Base-by-base conservation (phyloP, 2,888 invertebrate species). In the Leptopilina myrica region DNA sequence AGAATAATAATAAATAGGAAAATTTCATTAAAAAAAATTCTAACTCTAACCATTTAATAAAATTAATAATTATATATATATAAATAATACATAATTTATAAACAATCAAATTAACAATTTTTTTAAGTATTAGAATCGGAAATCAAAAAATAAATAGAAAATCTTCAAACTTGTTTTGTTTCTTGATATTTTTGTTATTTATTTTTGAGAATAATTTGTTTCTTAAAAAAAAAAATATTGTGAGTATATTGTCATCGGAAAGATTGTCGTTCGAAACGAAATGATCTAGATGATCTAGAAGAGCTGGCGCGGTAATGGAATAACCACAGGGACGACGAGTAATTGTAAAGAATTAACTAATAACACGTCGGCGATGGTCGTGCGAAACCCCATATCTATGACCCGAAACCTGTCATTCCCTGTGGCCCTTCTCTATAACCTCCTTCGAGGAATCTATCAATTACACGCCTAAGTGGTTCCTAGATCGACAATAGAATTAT, bases 321-420 rank as follows among this genome's bases (percentile, higher is more conserved):
- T 91, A 91, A 91, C 90, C 88, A 91, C 88, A 90, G 90, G 90
- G 90, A 91, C 87, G 89, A 89, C 88, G 86, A 87, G 89, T 91
- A 90, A 91, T 91, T 91, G 91, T 91, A 91, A 43, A 91, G 91
- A 89, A 91, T 91, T 89, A 91, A 90, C 91, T 91, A 91, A 91
- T 91, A 91, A 91, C 89, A 91, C 87, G 88, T 86, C 87, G 86
- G 87, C 81, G 87, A 86, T 87, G 88, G 88, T 90, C 91, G 90
- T 91, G 91, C 89, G 90, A 91, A 33, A 90, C 89, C 89, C 84
- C 86, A 85, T 80, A 85, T 86, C 86, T 86, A 85, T 69, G 86
- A 85, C 86, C 86, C 85, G 85, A 86, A 90, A 89, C 90, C 90
- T 90, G 90, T 90, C 90, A 90, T 90, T 90, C 90, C 86, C 88